These are phyloP conservation scores for Phasianus colchicus DNA, from an alignment of 2,113 vertebrate genomes.

Conservation along the genomic window DNA sequence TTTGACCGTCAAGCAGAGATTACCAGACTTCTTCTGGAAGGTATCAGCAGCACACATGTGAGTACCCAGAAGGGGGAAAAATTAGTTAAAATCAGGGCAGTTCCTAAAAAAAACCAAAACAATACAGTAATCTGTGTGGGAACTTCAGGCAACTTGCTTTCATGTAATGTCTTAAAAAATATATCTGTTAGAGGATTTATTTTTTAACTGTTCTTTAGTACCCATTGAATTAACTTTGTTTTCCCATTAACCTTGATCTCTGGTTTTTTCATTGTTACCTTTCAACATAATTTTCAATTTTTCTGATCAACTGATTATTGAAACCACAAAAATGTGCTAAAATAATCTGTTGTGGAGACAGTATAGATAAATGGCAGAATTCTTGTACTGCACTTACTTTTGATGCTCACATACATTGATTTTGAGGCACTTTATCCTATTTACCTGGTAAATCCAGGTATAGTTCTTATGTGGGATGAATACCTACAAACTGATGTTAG, in stretches of 20 bases:
- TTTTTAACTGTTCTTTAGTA: neutral
- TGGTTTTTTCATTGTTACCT: neutral
- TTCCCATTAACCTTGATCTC: neutral
- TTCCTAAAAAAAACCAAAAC: neutral
- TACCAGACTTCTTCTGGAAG: constrained; percentile 94
- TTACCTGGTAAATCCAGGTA: neutral
- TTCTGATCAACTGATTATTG: neutral
- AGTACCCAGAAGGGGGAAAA: constrained; percentile 39
- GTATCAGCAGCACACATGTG: constrained; percentile 97
- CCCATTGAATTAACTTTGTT: neutral
- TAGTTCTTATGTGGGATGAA: neutral
- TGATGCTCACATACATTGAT: neutral
- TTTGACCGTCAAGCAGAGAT: constrained; percentile 99
- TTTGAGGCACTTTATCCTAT: neutral
- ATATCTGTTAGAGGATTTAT: neutral
- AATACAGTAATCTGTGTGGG: neutral
- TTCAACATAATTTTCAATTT: neutral
- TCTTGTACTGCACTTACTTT: neutral
- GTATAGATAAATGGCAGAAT: neutral
- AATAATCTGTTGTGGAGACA: neutral
- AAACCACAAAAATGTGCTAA: neutral
- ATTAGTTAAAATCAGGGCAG: neutral
- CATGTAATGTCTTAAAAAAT: neutral
- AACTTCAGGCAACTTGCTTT: neutral
- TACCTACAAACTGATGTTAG: neutral